Evolutionary conservation across 2,888 invertebrate species (phyloP).

Genomic region (Pandemis heparana): DNA sequence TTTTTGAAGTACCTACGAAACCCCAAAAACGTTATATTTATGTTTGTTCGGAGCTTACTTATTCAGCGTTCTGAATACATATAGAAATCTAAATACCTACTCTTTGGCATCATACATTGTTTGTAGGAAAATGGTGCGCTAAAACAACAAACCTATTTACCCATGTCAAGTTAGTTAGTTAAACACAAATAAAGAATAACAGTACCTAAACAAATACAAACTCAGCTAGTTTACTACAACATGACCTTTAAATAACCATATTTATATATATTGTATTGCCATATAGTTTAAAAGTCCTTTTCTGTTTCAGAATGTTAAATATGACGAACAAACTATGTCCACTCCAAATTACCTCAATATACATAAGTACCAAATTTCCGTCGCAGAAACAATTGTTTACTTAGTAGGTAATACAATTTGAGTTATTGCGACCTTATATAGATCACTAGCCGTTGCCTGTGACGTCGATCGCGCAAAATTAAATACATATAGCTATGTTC

Average conservation of each 20-base stretch:
- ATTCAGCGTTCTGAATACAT: slow-evolving; percentile 1
- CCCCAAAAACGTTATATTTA: no score
- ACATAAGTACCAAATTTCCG: no score
- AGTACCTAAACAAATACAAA: slow-evolving; percentile 4
- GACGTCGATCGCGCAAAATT: no score
- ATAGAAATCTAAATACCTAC: background rate
- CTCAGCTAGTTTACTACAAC: background rate
- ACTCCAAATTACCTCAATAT: no score
- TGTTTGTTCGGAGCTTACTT: background rate
- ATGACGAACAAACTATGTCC: no score
- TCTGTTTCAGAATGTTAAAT: background rate
- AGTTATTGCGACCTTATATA: no score
- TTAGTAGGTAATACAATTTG: no score
- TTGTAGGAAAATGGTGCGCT: slow-evolving; percentile 29
- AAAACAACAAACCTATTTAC: slow-evolving; percentile 19
- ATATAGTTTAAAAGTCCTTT: background rate
- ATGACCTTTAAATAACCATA: slow-evolving; percentile 8
- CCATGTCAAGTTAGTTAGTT: slow-evolving; percentile 15
- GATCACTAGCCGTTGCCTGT: no score
- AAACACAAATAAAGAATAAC: slow-evolving; percentile 20
- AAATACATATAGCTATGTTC: no score
- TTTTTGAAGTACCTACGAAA: no score
- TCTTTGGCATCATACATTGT: slow-evolving; percentile 19
- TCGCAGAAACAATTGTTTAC: no score
- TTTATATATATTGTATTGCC: background rate